A percentile compares a stretch with the other conserved stretches of the same genome.
Conservation (phyloP, 2,113 vertebrate genomes). For the Cariama cristata region DNA sequence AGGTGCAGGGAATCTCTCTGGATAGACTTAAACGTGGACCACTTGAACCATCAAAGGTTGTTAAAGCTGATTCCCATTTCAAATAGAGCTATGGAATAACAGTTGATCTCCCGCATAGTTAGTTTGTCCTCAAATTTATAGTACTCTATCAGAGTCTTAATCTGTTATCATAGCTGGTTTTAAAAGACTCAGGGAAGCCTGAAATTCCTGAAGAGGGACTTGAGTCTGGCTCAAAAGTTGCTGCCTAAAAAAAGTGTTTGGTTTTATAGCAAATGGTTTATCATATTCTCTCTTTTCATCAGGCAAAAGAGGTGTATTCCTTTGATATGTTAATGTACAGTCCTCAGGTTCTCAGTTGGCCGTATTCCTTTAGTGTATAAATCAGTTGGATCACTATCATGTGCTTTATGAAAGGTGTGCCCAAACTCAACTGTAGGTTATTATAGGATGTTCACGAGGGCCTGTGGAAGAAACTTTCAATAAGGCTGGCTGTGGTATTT, state of each 20-base stretch:
- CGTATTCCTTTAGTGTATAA: background rate
- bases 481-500: background rate
- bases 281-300: background rate
- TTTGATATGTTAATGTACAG: background rate
- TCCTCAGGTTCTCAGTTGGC: background rate
- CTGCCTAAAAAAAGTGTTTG: background rate
- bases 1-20: background rate
- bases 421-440: background rate
- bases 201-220: background rate
- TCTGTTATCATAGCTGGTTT: background rate
- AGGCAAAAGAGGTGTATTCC: background rate
- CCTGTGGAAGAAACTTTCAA: background rate
- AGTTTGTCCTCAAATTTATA: background rate
- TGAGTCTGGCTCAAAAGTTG: background rate
- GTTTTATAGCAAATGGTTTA: background rate
- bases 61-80: background rate
- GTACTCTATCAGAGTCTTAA: background rate
- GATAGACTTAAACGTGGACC: background rate
- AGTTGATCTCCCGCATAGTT: background rate
- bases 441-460: background rate
- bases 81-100: background rate
- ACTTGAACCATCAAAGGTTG: background rate
- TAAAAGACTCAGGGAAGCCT: background rate
- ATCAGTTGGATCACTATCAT: background rate
- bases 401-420: background rate